Base-by-base conservation (phyloP, 2,888 invertebrate species). In the Camptogramma bilineatum region DNA sequence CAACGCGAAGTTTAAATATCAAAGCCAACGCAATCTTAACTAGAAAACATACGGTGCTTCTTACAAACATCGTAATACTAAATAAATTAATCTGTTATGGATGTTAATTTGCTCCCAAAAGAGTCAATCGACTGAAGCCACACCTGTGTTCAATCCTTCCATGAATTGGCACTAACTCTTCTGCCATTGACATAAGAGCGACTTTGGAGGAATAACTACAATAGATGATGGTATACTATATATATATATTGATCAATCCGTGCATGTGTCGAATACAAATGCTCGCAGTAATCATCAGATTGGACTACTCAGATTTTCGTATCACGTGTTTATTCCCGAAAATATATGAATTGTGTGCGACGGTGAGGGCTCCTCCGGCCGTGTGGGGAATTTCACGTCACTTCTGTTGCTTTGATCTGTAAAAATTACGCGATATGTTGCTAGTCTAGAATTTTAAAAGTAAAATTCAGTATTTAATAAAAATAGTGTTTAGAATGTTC, bases 241-340 rank as follows among this genome's bases (percentile, higher is more conserved):
- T 62, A 66, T 39, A 50, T 64, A 56, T 62, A 66, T 68, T 68
- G 64, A 71, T 72, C 71, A 69, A 48, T 46, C 50, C 56, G 55
- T 69, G 69, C 68, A 71, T 63, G 66, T 66, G 60, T 51, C 56
- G 66, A 69, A 73, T 68, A 68, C 66, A 63, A 62, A 68, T 66
- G 54, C 58, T 55, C 17, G 50, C 52, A 56, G 54, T 64, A 66
- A 64, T 52, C 56, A 62, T 56, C 52, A 51, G 57, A 61, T 64
- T 63, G 62, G 47, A 39, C 53, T 62, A 62, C 55, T 66, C 62
- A 66, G 63, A 68, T 67, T 70, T 64, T 68, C 63, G 21, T n/a
- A 52, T 62, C 62, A 63, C 64, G 54, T 69, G 64, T 53, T 59
- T 60, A 65, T 65, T 64, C 65, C 18, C 47, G 59, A 68, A 69